Base-by-base conservation (phyloP, 2,797 vertebrate species). In the Sibirionetta formosa region DNA sequence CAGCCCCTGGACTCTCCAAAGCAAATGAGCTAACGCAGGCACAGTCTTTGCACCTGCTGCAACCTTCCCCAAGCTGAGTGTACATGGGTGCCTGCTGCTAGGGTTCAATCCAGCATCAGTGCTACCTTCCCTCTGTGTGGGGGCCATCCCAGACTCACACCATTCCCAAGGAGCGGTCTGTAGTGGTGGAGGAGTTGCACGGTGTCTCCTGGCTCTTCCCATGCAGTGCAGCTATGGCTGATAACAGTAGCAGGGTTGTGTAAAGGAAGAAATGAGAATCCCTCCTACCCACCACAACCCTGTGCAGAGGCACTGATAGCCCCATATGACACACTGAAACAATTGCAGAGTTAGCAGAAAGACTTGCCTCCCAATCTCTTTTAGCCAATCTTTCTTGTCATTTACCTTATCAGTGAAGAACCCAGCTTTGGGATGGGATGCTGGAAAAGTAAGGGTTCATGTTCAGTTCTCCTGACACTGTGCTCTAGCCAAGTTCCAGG, bases 371-470 rank as follows among this genome's bases (percentile, higher is more conserved):
- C 7, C 35, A 68, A 29, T 1, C 3, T 14, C 29, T 57, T 46
- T 35, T 27, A 76, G 12, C 3, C 26, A n/a, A 17, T 14, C 16
- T 48, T 73, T 14, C 8, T 51, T 46, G 7, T 16, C 3, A 56
- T 54, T 80, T n/a, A n/a, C 13, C 38, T 23, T 54, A 40, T 35
- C 22, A 80, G 9, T 27, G 51, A 57, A 85, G 68, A 56, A 3
- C n/a, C 20, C 24, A 57, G 56, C 44, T 27, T 8, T 46, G 54
- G n/a, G 51, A 51, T 12, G 36, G 40, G 29, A 79, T 68, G 13
- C n/a, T 73, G 38, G 63, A 16, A 78, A 16, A 0, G 0, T 1
- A 4, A 33, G 26, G 7, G 11, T 40, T 86, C 56, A 4, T 24
- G 20, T 23, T 8, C 35, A 69, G 24, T 17, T 15, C 24, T 19